Base-by-base conservation (phyloP, 1,140 invertebrate species). In the Zophobas morio region DNA sequence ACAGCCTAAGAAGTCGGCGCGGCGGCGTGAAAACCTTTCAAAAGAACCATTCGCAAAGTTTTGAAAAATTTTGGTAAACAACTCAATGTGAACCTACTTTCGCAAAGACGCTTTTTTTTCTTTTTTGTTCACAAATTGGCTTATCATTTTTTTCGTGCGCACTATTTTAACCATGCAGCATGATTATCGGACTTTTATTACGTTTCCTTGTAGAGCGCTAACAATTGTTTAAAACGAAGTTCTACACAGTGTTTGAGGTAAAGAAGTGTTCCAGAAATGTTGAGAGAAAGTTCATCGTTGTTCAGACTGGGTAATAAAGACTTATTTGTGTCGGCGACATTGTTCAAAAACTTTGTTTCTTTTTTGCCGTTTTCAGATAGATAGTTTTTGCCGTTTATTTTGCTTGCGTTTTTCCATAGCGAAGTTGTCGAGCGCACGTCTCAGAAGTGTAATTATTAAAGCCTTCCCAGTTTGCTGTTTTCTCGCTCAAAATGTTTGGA, bases 211-310 rank as follows among this genome's bases (percentile, higher is more conserved):
- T 51, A 53, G 6, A 49, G 39, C 60, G 37, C 39, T 66, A 42
- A 66, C 39, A n/a, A 63, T 63, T 63, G 57, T 63, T 53, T 77
- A 85, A 84, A 80, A 86, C 84, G 84, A 86, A 84, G 83, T 86
- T 83, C 81, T 85, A 85, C 81, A 84, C 84, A 79, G 83, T 85
- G 73, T 85, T 85, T 75, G 84, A 85, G 76, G 80, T 85, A 39
- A 84, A 86, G 76, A 84, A 82, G 82, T 84, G 82, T 70, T 77
- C 82, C 73, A 78, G 83, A 84, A 81, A 82, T 83, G 81, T 78
- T 54, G 79, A 79, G 63, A 84, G 79, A 78, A 84, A 84, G 76
- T 85, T 84, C 81, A 85, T 86, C 81, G 84, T 85, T 82, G 82
- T 86, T 81, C 83, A 84, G 77, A 84, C 84, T 80, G 84, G 85